Base-by-base conservation (phyloP, 2,888 invertebrate genomes). In the Lasiommata megera region DNA sequence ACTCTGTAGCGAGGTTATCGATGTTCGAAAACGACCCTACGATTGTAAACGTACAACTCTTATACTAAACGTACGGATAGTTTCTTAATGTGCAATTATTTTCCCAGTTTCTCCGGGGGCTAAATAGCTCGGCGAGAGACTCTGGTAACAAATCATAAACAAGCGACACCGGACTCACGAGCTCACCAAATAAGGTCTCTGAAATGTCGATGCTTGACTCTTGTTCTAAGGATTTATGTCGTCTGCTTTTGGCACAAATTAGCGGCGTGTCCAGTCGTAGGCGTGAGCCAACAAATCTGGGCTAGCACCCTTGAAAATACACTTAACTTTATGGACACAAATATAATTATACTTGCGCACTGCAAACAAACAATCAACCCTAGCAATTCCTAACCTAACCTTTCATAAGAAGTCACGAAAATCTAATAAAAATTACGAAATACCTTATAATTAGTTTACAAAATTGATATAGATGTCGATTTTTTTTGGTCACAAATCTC, bases 211-310 rank as follows among this genome's bases (percentile, higher is more conserved):
- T 74, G 75, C 73, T 73, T 74, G 77, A 76, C 74, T 76, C 80
- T 79, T 72, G 81, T 80, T 80, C 78, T 65, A 71, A 74, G 76
- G 84, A 89, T 89, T 88, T 89, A 89, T 88, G 81, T 74, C 74
- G 67, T 68, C 79, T 81, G 76, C 80, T 82, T 88, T 86, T 81
- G 84, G 85, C 66, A 76, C 84, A 88, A 87, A 89, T 88, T 88
- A 89, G 82, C 80, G 68, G 74, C 77, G 76, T 75, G 85, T 77
- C 74, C 72, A 67, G 64, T 71, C 72, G 80, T 80, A 82, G 86
- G 86, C 86, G 88, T 84, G 80, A 80, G 72, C 72, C 70, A 72
- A 78, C 83, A 80, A 86, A 88, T 85, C 81, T 79, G 79, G 79
- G 40, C 34, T 40, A 46, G 50, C 57, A 54, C 54, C 50, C 31